These are phyloP conservation scores for Lycaena phlaeas DNA, from an alignment of 2,888 invertebrate species.

Conservation along the genomic window DNA sequence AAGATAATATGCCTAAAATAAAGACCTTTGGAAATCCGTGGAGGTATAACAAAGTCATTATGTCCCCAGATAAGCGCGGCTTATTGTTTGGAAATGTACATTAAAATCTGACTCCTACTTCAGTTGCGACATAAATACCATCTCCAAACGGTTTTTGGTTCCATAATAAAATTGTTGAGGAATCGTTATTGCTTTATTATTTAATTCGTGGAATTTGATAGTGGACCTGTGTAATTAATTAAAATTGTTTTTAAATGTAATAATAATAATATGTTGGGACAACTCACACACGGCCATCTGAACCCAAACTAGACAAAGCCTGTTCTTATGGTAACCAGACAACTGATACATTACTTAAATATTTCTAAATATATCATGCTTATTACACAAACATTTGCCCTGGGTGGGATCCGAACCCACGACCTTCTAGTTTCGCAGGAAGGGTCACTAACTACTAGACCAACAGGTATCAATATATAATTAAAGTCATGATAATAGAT, in stretches of 20 bases:
- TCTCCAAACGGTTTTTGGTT: conserved; percentile 21
- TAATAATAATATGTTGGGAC: too few relatives aligned
- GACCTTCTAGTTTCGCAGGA: too few relatives aligned
- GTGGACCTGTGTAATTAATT: neutral
- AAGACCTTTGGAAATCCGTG: neutral
- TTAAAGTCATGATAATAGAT: too few relatives aligned
- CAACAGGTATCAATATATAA: too few relatives aligned
- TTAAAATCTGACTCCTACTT: conserved; percentile 24
- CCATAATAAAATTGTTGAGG: conserved; percentile 10
- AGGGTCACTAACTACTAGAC: too few relatives aligned
- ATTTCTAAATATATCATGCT: too few relatives aligned
- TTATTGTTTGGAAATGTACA: conserved; percentile 28
- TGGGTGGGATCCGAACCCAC: too few relatives aligned
- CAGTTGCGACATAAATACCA: conserved; percentile 19
- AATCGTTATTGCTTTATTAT: neutral
- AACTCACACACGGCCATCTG: too few relatives aligned
- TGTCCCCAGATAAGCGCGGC: conserved; percentile 23
- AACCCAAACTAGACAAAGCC: too few relatives aligned
- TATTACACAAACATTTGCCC: too few relatives aligned
- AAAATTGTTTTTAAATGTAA: neutral
- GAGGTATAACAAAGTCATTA: conserved; percentile 22
- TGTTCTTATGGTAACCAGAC: too few relatives aligned
- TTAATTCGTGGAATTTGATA: neutral
- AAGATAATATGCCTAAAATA: conserved; percentile 3
- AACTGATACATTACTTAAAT: too few relatives aligned